Base-by-base conservation (phyloP, 2,113 vertebrate genomes). In the Lophura nycthemera region DNA sequence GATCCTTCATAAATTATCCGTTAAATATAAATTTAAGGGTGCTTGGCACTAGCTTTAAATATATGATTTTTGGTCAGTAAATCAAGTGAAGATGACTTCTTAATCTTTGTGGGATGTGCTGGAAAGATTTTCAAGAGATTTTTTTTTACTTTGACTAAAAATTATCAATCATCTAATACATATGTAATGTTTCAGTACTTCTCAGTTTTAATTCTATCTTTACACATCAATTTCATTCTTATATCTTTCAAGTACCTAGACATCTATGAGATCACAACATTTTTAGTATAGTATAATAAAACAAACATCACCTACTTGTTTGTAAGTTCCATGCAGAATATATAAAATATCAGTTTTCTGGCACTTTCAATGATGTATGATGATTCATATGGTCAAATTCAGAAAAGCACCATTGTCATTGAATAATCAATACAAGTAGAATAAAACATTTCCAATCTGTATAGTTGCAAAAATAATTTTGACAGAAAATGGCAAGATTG, bases 321-420 rank as follows among this genome's bases (percentile, higher is more conserved):
- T 88, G 36, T 57, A 52, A n/a, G 25, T 86, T 88, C 29, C 13
- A 42, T 57, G 14, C 3, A 79, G 42, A 92, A 75, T 22, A 54
- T 10, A 38, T 64, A 75, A 83, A 74, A 65, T 36, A n/a, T 11
- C 25, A 54, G 32, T 45, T 14, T 5, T 12, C 24, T 71, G 27
- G 13, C 3, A 72, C 34, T 29, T 64, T 3, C 63, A 19, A 75
- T 11, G 67, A 71, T 48, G 25, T 88, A 88, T 92, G 63, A 71
- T 34, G 0, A 34, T 83, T 80, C 17, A 27, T 60, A 30, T 16
- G 7, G 7, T 47, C 0, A 0, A 15, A 59, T 13, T 43, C 50
- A 75, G 45, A 32, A 85, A 66, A 85, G 3, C 4, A 57, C 13
- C 7, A 8, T 86, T 78, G 86, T 59, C 36, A 34, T 71, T 71